Evolutionary conservation across 2,797 vertebrate genomes (phyloP).

Genomic region (Enteromius argenteus): DNA sequence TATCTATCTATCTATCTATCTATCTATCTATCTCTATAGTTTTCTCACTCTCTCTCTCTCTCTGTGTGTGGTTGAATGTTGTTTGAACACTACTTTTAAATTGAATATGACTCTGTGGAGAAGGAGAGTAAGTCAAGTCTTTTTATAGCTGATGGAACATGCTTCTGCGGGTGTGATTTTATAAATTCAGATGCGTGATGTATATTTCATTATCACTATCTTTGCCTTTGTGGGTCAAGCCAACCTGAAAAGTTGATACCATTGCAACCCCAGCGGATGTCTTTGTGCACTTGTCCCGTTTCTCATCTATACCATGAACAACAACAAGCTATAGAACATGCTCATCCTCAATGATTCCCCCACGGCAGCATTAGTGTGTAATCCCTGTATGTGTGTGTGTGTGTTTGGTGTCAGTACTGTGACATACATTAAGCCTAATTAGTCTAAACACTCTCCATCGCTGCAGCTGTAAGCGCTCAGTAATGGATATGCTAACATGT

Average conservation of each 20-base stretch:
- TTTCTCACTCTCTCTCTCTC: neutral
- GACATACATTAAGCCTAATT: slow-evolving; percentile 41
- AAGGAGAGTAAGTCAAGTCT: neutral
- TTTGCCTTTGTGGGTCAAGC: neutral
- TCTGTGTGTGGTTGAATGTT: neutral
- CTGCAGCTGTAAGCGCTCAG: slow-evolving; percentile 8
- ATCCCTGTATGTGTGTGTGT: slow-evolving; percentile 8
- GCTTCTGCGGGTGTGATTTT: neutral
- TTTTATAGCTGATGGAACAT: slow-evolving; percentile 11
- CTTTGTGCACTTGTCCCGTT: neutral
- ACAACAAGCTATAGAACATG: neutral
- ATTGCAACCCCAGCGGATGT: neutral
- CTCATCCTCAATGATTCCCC: slow-evolving; percentile 6
- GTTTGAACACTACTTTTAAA: neutral
- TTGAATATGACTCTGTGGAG: slow-evolving; percentile 14
- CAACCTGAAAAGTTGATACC: neutral
- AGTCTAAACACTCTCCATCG: slow-evolving; percentile 16
- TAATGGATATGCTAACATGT: slow-evolving; percentile 15
- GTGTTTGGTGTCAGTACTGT: slow-evolving; percentile 4
- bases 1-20: no score
- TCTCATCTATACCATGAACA: neutral
- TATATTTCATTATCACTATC: slow-evolving; percentile 10
- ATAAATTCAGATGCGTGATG: slow-evolving; percentile 10
- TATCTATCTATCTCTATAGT: neutral
- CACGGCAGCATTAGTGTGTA: slow-evolving; percentile 9